Conservation (phyloP, 2,888 invertebrate genomes). For the Nysson spinosus region DNA sequence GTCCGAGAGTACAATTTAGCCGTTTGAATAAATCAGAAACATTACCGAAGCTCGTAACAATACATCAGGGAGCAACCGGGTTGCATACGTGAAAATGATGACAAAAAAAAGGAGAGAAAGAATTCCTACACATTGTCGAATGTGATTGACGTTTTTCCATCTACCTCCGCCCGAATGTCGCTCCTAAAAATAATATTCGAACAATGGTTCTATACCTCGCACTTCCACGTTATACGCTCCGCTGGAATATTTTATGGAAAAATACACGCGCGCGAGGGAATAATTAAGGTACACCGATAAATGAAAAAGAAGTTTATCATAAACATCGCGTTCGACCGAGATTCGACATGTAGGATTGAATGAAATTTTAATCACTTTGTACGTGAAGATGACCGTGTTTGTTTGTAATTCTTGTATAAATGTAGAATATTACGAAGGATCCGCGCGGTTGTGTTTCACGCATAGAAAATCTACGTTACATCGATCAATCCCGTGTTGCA, state of each 20-base stretch:
- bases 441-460: too few species aligned
- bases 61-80: slow-evolving; percentile 16
- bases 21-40: slow-evolving; percentile 38
- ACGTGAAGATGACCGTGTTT: background rate
- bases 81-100: background rate
- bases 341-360: too few species aligned
- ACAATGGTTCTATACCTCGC: background rate
- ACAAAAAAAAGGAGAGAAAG: slow-evolving; percentile 7
- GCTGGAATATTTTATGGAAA: background rate
- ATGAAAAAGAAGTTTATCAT: too few species aligned
- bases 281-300: too few species aligned
- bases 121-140: slow-evolving; percentile 5
- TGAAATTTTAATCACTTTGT: too few species aligned
- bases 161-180: slow-evolving; percentile 1
- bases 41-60: slow-evolving; percentile 26
- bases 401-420: background rate
- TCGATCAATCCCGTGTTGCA: too few species aligned
- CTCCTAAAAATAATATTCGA: slow-evolving; percentile 1
- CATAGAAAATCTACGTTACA: too few species aligned
- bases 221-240: background rate
- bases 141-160: slow-evolving; percentile 18
- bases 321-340: too few species aligned
- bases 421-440: background rate
- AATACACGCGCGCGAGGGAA: too few species aligned
- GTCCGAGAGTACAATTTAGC: slow-evolving; percentile 14